A percentile compares a stretch with the other conserved stretches of the same genome.
Conservation (phyloP, 2,888 invertebrate species). For the Campoplex nolae region DNA sequence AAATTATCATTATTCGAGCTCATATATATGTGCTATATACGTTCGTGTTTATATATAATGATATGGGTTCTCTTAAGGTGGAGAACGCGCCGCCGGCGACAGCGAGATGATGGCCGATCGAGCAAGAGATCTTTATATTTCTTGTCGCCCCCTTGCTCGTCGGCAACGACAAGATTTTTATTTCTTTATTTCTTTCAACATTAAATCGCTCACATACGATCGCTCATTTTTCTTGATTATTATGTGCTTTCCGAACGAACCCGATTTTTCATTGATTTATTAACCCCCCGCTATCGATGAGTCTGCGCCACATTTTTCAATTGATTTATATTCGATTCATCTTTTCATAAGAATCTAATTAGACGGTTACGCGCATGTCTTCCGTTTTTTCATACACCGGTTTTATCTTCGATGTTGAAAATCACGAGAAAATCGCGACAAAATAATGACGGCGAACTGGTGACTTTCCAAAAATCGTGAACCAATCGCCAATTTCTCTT, state of each 20-base stretch:
- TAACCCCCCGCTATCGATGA: slow-evolving; percentile 43
- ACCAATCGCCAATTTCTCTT: not conserved
- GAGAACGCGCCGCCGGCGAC: slow-evolving; percentile 57
- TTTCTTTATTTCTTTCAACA: not conserved
- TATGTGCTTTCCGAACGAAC: slow-evolving; percentile 8
- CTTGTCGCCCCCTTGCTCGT: slow-evolving; percentile 42
- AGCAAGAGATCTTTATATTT: slow-evolving; percentile 53
- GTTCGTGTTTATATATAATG: not conserved
- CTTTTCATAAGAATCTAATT: slow-evolving; percentile 45
- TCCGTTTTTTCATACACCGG: not conserved
- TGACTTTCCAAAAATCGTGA: not conserved
- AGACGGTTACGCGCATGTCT: slow-evolving; percentile 12
- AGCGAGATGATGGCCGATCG: slow-evolving; percentile 65
- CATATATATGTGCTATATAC: not conserved
- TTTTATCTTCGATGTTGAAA: not conserved
- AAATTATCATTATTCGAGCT: slow-evolving; percentile 78
- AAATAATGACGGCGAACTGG: too few relatives aligned
- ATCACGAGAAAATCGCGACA: not conserved
- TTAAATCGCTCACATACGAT: not conserved
- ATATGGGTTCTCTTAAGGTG: slow-evolving; percentile 13
- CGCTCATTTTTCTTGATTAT: slow-evolving; percentile 13
- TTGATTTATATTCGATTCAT: slow-evolving; percentile 37
- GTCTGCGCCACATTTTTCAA: slow-evolving; percentile 16
- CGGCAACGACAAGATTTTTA: slow-evolving; percentile 17
- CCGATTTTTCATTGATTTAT: slow-evolving; percentile 66